Base-by-base conservation (phyloP, 2,113 vertebrate genomes). In the Capreolus pygargus region DNA sequence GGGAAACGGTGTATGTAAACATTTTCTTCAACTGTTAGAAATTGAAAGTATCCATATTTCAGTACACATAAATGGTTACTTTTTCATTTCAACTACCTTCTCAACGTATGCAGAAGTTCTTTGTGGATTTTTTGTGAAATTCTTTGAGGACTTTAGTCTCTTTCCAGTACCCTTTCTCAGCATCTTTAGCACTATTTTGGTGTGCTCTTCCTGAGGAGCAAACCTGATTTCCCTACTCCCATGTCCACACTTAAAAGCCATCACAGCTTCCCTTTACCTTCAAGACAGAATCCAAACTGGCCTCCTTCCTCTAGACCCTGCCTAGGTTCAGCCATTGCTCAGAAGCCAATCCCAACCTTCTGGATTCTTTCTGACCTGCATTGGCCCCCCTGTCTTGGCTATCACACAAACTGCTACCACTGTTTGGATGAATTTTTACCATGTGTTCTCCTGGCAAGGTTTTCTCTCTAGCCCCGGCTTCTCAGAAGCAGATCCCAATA, bases 1-100 rank as follows among this genome's bases (percentile, higher is more conserved):
- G 76, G 82, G n/a, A 98, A 98, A 98, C 86, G 6, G 96, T 70
- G 96, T 96, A 97, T 92, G 78, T 70, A 94, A 97, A 97, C 76
- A 85, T 96, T 97, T 97, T n/a, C 13, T 43, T 50, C 70, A 97
- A 97, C 94, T 97, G 36, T 91, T 98, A 60, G 61, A 55, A 96
- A 70, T 70, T 13, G 61, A 95, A 12, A 6, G 5, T 47, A 84
- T n/a, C 1, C 70, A 27, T 97, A 54, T 94, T 96, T 97, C 67
- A 95, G 57, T 50, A 97, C 79, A 86, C 21, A 84, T 39, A 78
- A 87, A 95, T 96, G 39, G 4, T 86, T 50, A 79, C 30, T 57
- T 76, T 91, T 81, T 45, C 79, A 74, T 70, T 98, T 93, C 36
- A 88, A 89, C 30, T 94, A 54, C 55, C 76, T 83, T 55, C 67